These are phyloP conservation scores for Carabus problematicus DNA, from an alignment of 2,888 invertebrate genomes.

Conservation along the genomic window DNA sequence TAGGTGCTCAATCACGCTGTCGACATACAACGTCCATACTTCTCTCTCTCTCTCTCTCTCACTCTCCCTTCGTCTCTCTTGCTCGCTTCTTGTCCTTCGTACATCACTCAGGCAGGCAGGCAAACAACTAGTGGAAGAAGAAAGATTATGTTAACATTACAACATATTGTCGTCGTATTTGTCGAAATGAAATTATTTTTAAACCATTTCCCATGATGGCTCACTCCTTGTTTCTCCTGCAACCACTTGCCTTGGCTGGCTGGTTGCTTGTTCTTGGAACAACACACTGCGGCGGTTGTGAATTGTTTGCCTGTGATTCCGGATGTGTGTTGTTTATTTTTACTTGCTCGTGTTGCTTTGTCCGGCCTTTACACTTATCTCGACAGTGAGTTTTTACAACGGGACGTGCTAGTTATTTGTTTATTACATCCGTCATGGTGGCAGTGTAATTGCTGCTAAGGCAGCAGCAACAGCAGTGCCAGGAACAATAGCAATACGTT, in stretches of 20 bases:
- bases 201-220: no score
- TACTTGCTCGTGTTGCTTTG: slow-evolving; percentile 30
- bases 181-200: no score
- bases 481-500: no score
- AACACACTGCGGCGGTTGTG: no score
- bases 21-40: slow-evolving; percentile 6
- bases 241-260: no score
- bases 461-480: no score
- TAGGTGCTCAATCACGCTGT: slow-evolving; percentile 42
- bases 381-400: slow-evolving; percentile 34
- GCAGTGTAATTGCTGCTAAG: background rate
- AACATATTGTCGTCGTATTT: no score
- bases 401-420: slow-evolving; percentile 37
- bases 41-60: slow-evolving; percentile 1
- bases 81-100: background rate
- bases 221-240: no score
- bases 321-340: slow-evolving; percentile 42
- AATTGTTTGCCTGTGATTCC: slow-evolving; percentile 9
- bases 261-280: no score
- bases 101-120: no score
- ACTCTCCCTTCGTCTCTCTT: slow-evolving; percentile 1
- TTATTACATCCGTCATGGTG: slow-evolving; percentile 38
- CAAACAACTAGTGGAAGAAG: no score
- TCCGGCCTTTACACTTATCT: slow-evolving; percentile 41
- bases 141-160: no score